These are phyloP conservation scores for Crotalus viridis DNA, from an alignment of 2,113 vertebrate genomes.

Conservation along the genomic window DNA sequence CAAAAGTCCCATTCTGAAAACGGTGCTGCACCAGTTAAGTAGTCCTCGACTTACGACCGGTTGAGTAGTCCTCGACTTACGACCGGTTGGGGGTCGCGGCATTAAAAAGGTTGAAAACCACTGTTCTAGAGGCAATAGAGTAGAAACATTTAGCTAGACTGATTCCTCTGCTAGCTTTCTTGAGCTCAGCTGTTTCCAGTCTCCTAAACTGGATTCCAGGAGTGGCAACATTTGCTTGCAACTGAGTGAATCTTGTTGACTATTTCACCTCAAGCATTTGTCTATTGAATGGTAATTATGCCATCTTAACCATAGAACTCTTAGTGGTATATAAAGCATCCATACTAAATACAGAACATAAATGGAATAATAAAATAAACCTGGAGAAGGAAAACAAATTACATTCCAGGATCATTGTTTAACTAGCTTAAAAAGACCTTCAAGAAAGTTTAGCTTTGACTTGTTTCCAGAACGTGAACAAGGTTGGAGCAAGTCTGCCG, in stretches of 20 bases:
- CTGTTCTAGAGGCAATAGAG: neutral
- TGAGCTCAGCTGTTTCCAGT: neutral
- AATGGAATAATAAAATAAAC: neutral
- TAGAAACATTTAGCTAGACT: neutral
- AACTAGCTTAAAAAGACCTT: neutral
- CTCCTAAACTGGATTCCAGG: neutral
- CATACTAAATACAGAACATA: neutral
- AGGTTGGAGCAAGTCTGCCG: neutral
- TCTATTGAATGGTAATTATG: neutral
- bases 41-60: too few species aligned
- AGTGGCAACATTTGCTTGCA: neutral
- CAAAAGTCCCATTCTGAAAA: too few species aligned
- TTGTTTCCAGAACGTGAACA: neutral
- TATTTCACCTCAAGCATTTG: neutral
- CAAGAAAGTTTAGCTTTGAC: neutral
- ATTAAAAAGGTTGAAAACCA: too few species aligned
- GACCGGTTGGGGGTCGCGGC: too few species aligned
- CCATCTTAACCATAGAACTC: neutral
- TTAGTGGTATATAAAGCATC: neutral
- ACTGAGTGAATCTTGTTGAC: neutral
- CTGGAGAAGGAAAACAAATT: neutral
- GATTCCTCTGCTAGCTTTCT: neutral
- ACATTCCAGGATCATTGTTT: neutral
- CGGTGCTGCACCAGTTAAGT: too few species aligned
- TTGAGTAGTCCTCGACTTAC: too few species aligned